Conservation (phyloP, 2,888 invertebrate genomes). For the Hoplodrina blanda region DNA sequence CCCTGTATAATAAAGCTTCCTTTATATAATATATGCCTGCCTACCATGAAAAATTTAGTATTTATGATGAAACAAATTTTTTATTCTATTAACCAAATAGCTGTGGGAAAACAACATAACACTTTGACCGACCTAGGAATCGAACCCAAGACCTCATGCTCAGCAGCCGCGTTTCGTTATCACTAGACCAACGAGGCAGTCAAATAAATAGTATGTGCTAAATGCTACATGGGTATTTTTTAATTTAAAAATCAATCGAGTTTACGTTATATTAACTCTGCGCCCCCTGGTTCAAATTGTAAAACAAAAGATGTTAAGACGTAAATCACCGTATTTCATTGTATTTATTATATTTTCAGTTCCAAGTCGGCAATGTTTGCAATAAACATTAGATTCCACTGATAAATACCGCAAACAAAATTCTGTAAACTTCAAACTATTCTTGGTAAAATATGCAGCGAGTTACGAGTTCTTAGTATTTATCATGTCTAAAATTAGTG, state of each 20-base stretch:
- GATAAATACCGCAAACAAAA: conserved; percentile 46
- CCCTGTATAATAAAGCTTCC: conserved; percentile 81
- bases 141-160: no score
- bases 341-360: conserved; percentile 14
- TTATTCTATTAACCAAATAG: no score
- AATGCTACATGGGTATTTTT: no score
- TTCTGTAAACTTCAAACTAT: conserved; percentile 33
- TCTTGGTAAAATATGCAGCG: conserved; percentile 27
- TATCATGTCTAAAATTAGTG: conserved; percentile 39
- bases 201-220: no score
- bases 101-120: no score
- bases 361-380: conserved; percentile 24
- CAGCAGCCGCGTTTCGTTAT: no score
- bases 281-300: not conserved
- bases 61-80: no score
- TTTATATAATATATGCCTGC: not conserved
- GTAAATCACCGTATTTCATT: not conserved
- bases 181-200: no score
- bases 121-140: no score
- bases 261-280: no score
- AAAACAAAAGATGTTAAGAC: conserved; percentile 3
- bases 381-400: conserved; percentile 34
- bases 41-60: no score
- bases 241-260: no score
- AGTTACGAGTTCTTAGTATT: conserved; percentile 46